Percentiles rank a stretch among this genome's conserved stretches.
These are phyloP conservation scores for Lanistes nyassanus DNA, from an alignment of 1,140 invertebrate species.

Conservation along the genomic window DNA sequence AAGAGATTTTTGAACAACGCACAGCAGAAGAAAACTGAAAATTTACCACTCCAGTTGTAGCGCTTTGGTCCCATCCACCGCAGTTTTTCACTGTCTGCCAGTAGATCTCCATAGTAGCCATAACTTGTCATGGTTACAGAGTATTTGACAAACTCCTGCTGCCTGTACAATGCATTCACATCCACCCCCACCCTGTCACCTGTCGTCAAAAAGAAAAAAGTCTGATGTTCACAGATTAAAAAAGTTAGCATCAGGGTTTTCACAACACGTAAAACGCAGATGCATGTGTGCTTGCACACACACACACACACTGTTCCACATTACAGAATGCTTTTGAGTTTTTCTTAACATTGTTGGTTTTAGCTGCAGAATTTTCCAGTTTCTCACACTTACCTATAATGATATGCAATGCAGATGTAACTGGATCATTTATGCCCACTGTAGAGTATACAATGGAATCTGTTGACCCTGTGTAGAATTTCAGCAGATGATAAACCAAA, in stretches of 20 bases:
- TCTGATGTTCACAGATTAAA: background rate
- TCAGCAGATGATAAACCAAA: constrained; percentile 14
- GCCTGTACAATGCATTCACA: constrained; percentile 80
- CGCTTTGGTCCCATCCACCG: constrained; percentile 90
- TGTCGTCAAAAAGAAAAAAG: constrained; percentile 39
- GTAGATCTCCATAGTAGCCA: constrained; percentile 88
- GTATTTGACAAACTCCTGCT: constrained; percentile 75
- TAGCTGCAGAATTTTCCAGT: background rate
- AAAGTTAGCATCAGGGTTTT: background rate
- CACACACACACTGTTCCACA: background rate
- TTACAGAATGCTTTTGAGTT: background rate
- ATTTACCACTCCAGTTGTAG: constrained; percentile 82
- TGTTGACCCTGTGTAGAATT: constrained; percentile 76
- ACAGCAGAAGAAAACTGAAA: background rate
- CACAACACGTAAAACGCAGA: background rate
- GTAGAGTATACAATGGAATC: constrained; percentile 85
- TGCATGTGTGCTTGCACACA: background rate
- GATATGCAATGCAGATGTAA: constrained; percentile 84
- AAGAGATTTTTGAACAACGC: background rate
- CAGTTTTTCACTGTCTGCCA: constrained; percentile 83
- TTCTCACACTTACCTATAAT: constrained; percentile 73
- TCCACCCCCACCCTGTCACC: constrained; percentile 79
- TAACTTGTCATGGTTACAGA: constrained; percentile 87
- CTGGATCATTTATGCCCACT: constrained; percentile 84
- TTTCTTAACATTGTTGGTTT: background rate